Conservation (phyloP, 2,888 invertebrate species). For the Nowickia ferox region DNA sequence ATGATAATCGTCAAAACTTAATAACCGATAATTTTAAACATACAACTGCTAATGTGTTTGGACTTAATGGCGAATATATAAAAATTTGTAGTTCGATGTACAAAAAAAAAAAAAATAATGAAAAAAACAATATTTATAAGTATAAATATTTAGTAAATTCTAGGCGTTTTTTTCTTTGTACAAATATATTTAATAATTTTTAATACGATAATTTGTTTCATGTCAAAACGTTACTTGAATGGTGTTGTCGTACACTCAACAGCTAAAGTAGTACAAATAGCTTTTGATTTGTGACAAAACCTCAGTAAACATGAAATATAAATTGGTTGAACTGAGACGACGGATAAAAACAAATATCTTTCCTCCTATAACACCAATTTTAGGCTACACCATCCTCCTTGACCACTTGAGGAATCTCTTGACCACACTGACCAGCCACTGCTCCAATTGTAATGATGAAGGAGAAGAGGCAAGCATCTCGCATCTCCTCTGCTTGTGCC, state of each 20-base stretch:
- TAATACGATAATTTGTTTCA: constrained; percentile 50
- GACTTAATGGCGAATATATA: constrained; percentile 42
- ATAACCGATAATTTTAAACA: constrained; percentile 35
- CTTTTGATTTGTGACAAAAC: background rate
- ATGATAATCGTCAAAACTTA: constrained; percentile 48
- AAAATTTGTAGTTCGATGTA: background rate
- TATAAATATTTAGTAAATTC: constrained; percentile 25
- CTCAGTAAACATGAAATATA: background rate
- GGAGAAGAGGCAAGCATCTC: no score
- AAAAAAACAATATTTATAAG: no score
- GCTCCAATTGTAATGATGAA: no score
- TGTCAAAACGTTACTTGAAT: constrained; percentile 24
- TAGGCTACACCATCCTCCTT: no score
- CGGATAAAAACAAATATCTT: no score
- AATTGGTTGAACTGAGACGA: no score
- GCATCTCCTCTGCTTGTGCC: no score
- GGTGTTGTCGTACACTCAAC: constrained; percentile 19
- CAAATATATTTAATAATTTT: constrained; percentile 55
- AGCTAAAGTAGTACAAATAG: background rate
- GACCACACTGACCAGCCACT: no score
- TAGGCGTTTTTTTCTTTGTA: constrained; percentile 58
- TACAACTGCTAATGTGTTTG: constrained; percentile 37
- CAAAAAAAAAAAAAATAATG: background rate
- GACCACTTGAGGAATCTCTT: no score
- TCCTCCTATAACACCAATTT: no score